Evolutionary conservation across 2,888 invertebrate species (phyloP).

Genomic region (Odontomyia ornata): DNA sequence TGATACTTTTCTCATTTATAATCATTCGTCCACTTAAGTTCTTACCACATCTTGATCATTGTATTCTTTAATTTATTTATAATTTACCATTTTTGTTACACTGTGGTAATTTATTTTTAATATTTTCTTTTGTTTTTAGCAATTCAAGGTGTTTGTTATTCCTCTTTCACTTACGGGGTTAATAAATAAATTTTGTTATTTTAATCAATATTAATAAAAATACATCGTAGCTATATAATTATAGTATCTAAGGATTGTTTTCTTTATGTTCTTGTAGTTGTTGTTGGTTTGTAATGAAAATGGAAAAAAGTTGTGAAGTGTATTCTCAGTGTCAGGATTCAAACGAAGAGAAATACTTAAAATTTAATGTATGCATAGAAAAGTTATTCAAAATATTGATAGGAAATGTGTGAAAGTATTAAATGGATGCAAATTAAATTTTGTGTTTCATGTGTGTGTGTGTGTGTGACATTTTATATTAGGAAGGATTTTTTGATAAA

Average conservation of each 20-base stretch:
- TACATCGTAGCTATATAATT: conserved; percentile 25
- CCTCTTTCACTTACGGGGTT: conserved; percentile 16
- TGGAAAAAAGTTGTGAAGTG: not conserved
- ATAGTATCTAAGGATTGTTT: conserved; percentile 12
- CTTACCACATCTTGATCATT: not conserved
- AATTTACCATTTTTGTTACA: no score
- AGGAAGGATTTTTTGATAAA: no score
- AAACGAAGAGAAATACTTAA: no score
- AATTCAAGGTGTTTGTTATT: conserved; percentile 2
- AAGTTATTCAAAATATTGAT: no score
- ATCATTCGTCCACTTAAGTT: not conserved
- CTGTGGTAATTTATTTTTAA: no score
- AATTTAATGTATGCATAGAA: no score
- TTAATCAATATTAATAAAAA: conserved; percentile 43
- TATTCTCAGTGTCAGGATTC: no score
- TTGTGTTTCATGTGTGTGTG: no score
- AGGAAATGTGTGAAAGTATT: no score
- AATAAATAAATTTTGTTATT: conserved; percentile 42
- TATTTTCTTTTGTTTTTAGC: not conserved
- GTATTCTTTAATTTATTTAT: not conserved
- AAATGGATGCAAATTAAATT: no score
- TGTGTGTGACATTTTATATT: no score
- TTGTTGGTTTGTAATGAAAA: not conserved
- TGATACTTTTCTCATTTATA: not conserved
- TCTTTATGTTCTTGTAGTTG: not conserved